Evolutionary conservation across 2,888 invertebrate genomes (phyloP), one percentile per base, ranked within the genome.

Genomic region (Pheosia tremula): DNA sequence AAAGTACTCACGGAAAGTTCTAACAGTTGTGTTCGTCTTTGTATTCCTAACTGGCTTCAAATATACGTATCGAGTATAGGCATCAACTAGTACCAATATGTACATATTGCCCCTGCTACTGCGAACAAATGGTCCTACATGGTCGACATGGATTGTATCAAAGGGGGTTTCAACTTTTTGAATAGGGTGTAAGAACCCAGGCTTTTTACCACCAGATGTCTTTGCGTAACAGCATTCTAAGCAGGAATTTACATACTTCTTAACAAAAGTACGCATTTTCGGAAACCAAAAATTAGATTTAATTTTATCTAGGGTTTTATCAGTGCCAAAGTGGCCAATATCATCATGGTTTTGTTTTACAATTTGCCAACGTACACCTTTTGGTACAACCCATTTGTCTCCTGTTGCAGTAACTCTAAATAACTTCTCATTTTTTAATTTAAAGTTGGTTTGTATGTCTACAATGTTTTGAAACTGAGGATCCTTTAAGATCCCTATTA

Each of bases 401-500:
- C 10, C n/a, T 1, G 45, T 55, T 1, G 11, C 37, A 7, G 55
- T 10, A 9, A 60, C 45, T 0, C 61, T 41, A 74, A 69, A 72
- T 0, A 79, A 61, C 0, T 55, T 52, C 0, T 61, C 59, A 52
- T 68, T 70, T 68, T 75, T 75, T 0, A 74, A 1, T 53, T 63
- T 61, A 43, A 67, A 79, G 52, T 77, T 75, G 13, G 67, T 67
- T 9, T 43, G 8, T 6, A 72, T 50, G 4, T 71, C 74, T 1
- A 52, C 58, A 1, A 64, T 41, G 0, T 64, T 11, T 5, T 60
- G 57, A 5, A 59, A 57, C 5, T 66, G 47, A 0, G 63, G 58
- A 52, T 74, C 62, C 10, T 11, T 57, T 5, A 70, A 57, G 10
- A 66, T 66, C 8, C 58, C 52, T 38, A 59, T 62, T 1, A 72